Evolutionary conservation across 2,888 invertebrate species (phyloP), one percentile per base, ranked within the genome.

Genomic region (Stegophylla sp.): DNA sequence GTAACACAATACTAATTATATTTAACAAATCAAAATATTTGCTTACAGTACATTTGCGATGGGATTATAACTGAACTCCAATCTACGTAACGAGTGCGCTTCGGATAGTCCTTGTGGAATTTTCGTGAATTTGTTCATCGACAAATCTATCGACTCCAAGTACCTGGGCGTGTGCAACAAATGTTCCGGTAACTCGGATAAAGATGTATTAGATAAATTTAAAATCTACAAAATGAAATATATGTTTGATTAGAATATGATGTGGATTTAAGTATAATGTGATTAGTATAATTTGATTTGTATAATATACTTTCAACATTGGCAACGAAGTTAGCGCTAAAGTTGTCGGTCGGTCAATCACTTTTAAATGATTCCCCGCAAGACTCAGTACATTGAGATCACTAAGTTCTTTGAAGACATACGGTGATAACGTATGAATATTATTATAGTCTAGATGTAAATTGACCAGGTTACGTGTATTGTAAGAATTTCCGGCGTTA

Each of bases 391-490:
- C 89, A 83, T 91, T 90, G 53, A 96, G 85, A 69, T 90, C 88
- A 0, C 91, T 89, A 4, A 92, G 86, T 85, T 95, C 94, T 84
- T 92, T 92, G 85, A 96, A 95, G 1, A 94, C 84, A 85, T 93
- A 92, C 72, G 88, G 88, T 84, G 92, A 86, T n/a, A 95, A 86
- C 0, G 90, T 89, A 84, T 93, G 92, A 0, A 95, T 86, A 28
- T 89, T 87, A 86, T 96, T 96, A 85, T 90, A 86, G 0, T 91
- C 91, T 82, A 96, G 87, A 85, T 91, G 89, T 23, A 94, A 87
- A 7, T 88, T 88, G 64, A 88, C 88, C 85, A 94, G n/a, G 4
- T 71, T 67, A 53, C 26, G 20, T 28, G 61, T 28, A 34, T 2
- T 15, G 13, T 9, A 34, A 23, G 34, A 15, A 23, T 51, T 89